Conservation (phyloP, 2,888 invertebrate species). For the Tuta absoluta region DNA sequence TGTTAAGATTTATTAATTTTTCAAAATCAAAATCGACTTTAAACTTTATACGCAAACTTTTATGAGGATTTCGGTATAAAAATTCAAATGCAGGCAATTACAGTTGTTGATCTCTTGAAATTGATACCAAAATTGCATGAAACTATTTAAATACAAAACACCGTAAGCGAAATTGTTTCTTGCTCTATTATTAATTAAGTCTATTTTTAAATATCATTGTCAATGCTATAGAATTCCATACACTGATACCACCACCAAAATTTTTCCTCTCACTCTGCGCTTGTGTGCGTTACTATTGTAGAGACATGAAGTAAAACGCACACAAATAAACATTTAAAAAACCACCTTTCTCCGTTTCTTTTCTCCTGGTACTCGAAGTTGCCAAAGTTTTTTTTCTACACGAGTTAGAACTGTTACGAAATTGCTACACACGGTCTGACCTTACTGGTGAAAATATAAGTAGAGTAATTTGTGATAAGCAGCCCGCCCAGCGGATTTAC, state of each 20-base stretch:
- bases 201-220: not conserved
- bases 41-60: not conserved
- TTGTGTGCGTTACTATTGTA: constrained; percentile 26
- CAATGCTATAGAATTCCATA: constrained; percentile 8
- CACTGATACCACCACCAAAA: constrained; percentile 34
- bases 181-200: not conserved
- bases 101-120: not conserved
- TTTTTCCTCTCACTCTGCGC: constrained; percentile 50
- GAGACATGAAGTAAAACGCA: constrained; percentile 29
- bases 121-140: constrained; percentile 3
- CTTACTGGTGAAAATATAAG: not conserved
- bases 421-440: constrained; percentile 26
- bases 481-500: no score
- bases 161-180: not conserved
- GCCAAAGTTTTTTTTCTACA: constrained; percentile 60
- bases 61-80: not conserved
- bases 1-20: not conserved
- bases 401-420: constrained; percentile 37
- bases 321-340: constrained; percentile 44
- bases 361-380: constrained; percentile 66
- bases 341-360: constrained; percentile 71
- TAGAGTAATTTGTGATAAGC: no score
- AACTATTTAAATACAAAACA: not conserved
- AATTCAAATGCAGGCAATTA: not conserved
- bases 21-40: not conserved